Evolutionary conservation across 2,797 vertebrate genomes (phyloP).

Genomic region (Notolabrus celidotus): DNA sequence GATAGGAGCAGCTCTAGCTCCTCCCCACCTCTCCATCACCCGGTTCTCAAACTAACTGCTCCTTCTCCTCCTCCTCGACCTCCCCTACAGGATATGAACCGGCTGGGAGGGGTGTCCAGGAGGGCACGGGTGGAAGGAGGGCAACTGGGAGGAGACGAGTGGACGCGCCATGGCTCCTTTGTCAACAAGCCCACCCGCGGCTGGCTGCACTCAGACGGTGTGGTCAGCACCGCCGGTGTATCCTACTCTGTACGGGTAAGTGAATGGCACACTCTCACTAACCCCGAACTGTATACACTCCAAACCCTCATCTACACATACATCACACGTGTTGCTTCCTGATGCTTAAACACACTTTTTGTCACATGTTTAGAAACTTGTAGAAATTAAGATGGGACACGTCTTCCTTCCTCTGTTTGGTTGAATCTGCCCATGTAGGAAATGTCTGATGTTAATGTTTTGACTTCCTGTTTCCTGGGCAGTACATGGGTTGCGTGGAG

Average conservation of each 20-base stretch:
- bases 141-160: constrained; percentile 97
- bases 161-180: constrained; percentile 98
- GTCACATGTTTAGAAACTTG: constrained; percentile 37
- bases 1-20: constrained; percentile 73
- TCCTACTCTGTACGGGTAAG: constrained; percentile 95
- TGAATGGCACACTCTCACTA: constrained; percentile 17
- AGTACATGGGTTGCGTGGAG: constrained; percentile 99
- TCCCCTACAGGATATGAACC: constrained; percentile 98
- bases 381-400: not conserved
- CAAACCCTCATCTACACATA: constrained; percentile 1
- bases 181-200: constrained; percentile 97
- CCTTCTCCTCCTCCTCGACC: constrained; percentile 88
- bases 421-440: constrained; percentile 45
- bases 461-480: constrained; percentile 72
- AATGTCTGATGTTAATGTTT: constrained; percentile 61
- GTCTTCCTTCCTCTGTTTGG: constrained; percentile 26
- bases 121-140: constrained; percentile 97
- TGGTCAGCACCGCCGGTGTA: constrained; percentile 96
- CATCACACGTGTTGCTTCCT: constrained; percentile 8
- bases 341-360: not conserved
- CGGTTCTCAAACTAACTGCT: constrained; percentile 81
- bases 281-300: not conserved
- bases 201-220: constrained; percentile 96
- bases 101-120: constrained; percentile 93
- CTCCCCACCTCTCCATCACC: constrained; percentile 67